Evolutionary conservation across 2,888 invertebrate genomes (phyloP), one percentile per base, ranked within the genome.

Genomic region (Acleris literana): DNA sequence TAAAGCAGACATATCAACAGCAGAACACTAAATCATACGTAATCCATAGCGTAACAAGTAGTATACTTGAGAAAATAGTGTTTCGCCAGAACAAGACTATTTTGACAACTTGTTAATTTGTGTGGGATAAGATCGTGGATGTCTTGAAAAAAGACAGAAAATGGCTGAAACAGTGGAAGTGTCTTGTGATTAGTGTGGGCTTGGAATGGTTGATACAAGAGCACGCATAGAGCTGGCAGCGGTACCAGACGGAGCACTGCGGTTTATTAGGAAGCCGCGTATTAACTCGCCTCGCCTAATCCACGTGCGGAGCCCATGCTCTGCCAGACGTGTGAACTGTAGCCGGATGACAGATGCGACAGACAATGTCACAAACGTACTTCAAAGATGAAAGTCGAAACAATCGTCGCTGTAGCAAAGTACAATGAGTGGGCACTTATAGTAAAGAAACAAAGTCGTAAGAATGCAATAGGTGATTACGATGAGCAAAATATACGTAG

Each of bases 261-360:
- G 61, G 81, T 88, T 89, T 90, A 91, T 90, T 85, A 91, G 91
- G 91, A 91, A 87, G 88, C 85, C 77, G 81, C 88, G 80, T 81
- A 90, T 91, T 90, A 91, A 80, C 80, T 78, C 76, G 76, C 72
- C 77, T 72, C 77, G 70, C 71, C 70, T 74, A 76, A 78, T 80
- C 82, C 88, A 87, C 86, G 84, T 82, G 84, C 73, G 72, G 68
- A 68, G 69, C 70, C 69, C 82, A 82, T 85, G 84, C 73, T 76
- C 77, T 71, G 76, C 74, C 80, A 79, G 83, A 85, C 80, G 79
- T 81, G 77, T 73, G 76, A 81, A 76, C 16, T 11, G 20, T 20
- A 71, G 60, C 65, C 72, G 73, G 76, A 66, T 66, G 65, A 39
- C 56, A 66, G 65, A 39, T 46, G 22, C n/a, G 51, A 61, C 65